phyloP scores from a whole-genome alignment of 2,113 vertebrate genomes.

The Gulo gulo region DNA sequence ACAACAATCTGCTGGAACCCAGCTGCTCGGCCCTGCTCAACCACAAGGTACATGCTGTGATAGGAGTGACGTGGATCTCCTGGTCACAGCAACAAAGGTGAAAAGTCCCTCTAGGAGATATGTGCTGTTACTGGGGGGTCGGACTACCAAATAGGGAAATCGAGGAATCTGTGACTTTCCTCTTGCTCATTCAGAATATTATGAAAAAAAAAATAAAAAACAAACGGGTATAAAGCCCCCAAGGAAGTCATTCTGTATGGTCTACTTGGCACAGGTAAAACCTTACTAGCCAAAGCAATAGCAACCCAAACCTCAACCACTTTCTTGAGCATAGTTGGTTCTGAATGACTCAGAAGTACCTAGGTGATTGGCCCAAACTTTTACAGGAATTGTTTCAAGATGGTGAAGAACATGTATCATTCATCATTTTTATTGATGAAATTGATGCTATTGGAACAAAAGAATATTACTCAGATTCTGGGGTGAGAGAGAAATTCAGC shows the following conservation, averaged over 20 bases:
- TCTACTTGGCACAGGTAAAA: constrained; percentile 42
- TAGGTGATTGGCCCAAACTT: constrained; percentile 92
- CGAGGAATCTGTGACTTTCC: constrained; percentile 95
- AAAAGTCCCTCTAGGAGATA: constrained; percentile 93
- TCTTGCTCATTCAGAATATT: constrained; percentile 95
- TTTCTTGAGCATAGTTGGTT: constrained; percentile 92
- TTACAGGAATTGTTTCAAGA: constrained; percentile 93
- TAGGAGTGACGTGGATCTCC: constrained; percentile 93
- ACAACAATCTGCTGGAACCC: constrained; percentile 93
- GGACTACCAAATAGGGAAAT: constrained; percentile 95
- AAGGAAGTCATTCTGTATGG: constrained; percentile 88
- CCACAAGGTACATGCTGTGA: constrained; percentile 95
- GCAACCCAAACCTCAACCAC: constrained; percentile 77
- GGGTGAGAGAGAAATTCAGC: constrained; percentile 94
- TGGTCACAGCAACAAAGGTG: constrained; percentile 95
- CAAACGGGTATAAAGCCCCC: constrained; percentile 96
- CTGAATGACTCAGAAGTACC: constrained; percentile 94
- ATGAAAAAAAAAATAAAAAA: constrained; percentile 87
- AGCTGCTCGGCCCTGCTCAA: constrained; percentile 94
- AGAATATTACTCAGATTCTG: constrained; percentile 94
- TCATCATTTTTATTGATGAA: constrained; percentile 95
- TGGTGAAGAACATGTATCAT: constrained; percentile 92
- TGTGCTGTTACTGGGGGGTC: constrained; percentile 92
- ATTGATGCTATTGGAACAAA: constrained; percentile 95
- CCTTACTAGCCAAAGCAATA: neutral